Conservation (phyloP, 2,888 invertebrate species). For the Drosophila villosipedis region DNA sequence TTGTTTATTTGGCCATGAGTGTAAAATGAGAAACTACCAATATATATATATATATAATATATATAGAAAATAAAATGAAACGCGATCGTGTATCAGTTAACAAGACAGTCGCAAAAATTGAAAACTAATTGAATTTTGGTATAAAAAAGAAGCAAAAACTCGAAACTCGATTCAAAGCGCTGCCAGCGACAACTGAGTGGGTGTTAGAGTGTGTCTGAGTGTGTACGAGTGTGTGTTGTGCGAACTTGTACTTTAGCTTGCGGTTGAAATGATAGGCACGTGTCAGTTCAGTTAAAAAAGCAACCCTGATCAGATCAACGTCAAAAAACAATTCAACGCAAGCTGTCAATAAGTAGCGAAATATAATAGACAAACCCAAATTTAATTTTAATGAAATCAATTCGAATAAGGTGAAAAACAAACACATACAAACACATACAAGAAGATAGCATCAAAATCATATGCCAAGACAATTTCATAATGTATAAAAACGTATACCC, state of each 20-base stretch:
- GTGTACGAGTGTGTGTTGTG: neutral
- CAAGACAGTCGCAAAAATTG: slow-evolving; percentile 46
- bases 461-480: neutral
- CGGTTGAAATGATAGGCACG: slow-evolving; percentile 32
- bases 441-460: neutral
- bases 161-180: slow-evolving; percentile 67
- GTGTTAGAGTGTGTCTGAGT: slow-evolving; percentile 17
- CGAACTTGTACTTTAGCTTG: slow-evolving; percentile 16
- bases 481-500: neutral
- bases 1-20: slow-evolving; percentile 11
- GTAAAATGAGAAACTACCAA: slow-evolving; percentile 54
- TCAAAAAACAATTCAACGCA: slow-evolving; percentile 25
- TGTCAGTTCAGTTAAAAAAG: slow-evolving; percentile 26
- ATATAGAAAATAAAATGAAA: slow-evolving; percentile 39
- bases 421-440: no score
- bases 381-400: slow-evolving; percentile 31
- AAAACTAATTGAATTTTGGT: slow-evolving; percentile 69
- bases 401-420: neutral
- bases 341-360: slow-evolving; percentile 24
- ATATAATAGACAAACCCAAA: slow-evolving; percentile 9
- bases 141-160: slow-evolving; percentile 30
- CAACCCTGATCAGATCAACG: slow-evolving; percentile 46
- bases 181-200: slow-evolving; percentile 37
- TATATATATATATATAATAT: slow-evolving; percentile 24
- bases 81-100: slow-evolving; percentile 44